phyloP scores from a whole-genome alignment of 23 tunicate species.

The Trididemnum nubilum region DNA sequence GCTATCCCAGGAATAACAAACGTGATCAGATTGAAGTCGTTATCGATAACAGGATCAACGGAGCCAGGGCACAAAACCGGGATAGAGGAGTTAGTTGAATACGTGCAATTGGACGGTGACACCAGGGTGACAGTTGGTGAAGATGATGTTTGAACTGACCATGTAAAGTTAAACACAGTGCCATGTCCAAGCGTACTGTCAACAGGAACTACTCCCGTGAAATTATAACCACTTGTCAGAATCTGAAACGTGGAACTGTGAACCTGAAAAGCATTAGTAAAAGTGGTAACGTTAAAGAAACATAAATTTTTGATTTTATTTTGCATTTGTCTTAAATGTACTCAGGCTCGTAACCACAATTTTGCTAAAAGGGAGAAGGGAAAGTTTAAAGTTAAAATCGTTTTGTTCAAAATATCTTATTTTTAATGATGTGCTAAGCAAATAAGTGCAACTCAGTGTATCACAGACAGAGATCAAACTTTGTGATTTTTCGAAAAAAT shows the following conservation, averaged over 20 bases:
- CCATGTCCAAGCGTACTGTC: conserved; percentile 75
- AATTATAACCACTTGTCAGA: not conserved
- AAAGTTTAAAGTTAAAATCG: too few relatives aligned
- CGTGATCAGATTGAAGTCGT: conserved; percentile 17
- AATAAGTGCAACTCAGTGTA: too few relatives aligned
- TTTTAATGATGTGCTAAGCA: too few relatives aligned
- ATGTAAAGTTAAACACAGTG: conserved; percentile 75
- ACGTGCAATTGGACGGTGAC: conserved; percentile 63
- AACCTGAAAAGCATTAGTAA: conserved; percentile 47
- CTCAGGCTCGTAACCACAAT: too few relatives aligned
- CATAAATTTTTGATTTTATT: too few relatives aligned
- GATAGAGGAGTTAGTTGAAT: conserved; percentile 21
- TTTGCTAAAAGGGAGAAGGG: too few relatives aligned
- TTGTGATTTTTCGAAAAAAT: too few relatives aligned
- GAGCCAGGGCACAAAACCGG: conserved; percentile 13
- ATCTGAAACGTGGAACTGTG: conserved; percentile 51
- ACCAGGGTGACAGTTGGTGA: conserved; percentile 23
- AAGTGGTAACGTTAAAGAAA: too few relatives aligned
- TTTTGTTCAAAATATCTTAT: too few relatives aligned
- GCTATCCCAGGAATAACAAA: conserved; percentile 72
- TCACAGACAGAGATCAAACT: too few relatives aligned
- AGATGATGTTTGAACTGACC: conserved; percentile 50
- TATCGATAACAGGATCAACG: conserved; percentile 33
- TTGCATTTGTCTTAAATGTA: too few relatives aligned
- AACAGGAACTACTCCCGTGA: conserved; percentile 52